Base-by-base conservation (phyloP, 2,113 vertebrate genomes). In the Centropus bengalensis region DNA sequence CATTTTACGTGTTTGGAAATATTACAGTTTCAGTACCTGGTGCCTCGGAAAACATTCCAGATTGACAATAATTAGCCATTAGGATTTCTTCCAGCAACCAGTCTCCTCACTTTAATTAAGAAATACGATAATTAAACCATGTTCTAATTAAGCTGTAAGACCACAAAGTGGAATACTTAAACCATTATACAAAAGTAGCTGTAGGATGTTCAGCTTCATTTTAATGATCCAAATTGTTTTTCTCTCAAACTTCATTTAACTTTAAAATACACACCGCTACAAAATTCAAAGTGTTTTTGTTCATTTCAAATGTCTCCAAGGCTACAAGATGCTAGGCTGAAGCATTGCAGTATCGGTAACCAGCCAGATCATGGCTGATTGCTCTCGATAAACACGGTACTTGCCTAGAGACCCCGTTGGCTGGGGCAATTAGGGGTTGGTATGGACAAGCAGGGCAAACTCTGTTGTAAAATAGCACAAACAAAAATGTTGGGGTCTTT, bases 81-180 rank as follows among this genome's bases (percentile, higher is more conserved):
- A 89, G 86, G 90, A 93, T 96, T 89, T 91, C 71, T 90, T 90
- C 91, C 91, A 91, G 79, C 47, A 81, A 81, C 27, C 19, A 26
- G 44, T 78, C 82, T 86, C 56, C 76, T 91, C 64, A 40, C 64
- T 91, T 96, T 96, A 94, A 96, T 96, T 93, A 93, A 93, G 93
- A 94, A 93, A 92, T 90, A 70, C 5, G 22, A 86, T 91, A 74
- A 91, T 94, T 81, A 88, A 88, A 68, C 20, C 44, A 28, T 58
- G 68, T 75, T 91, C 94, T 95, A 94, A 94, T 91, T 90, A 95
- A 88, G 56, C 68, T 88, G 32, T 75, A 91, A 91, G 73, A 49
- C 33, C 64, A 81, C 44, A 58, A 86, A 90, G 10, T 84, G 44
- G 58, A 88, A 81, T 54, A 85, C 30, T 77, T 88, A 70, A 75